Evolutionary conservation across 2,888 invertebrate species (phyloP).

Genomic region (Drymonia ruficornis): DNA sequence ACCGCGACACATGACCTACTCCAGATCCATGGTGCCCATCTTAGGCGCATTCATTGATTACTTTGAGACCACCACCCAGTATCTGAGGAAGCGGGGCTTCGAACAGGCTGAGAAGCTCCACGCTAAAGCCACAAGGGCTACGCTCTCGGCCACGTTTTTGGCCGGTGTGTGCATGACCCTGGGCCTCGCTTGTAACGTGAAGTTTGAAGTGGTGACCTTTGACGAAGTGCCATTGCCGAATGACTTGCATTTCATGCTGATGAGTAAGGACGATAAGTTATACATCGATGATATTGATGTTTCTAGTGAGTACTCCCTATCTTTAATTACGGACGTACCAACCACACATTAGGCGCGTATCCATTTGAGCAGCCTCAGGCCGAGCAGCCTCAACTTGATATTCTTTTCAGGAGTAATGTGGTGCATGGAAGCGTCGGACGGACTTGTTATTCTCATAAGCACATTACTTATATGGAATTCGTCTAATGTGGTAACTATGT

Average conservation of each 20-base stretch:
- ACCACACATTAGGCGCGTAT: no score
- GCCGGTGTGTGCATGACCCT: conserved; percentile 60
- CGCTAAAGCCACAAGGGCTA: conserved; percentile 46
- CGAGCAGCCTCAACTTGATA: no score
- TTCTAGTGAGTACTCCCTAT: conserved; percentile 60
- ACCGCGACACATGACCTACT: conserved; percentile 63
- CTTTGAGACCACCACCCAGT: conserved; percentile 61
- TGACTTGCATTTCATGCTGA: conserved; percentile 70
- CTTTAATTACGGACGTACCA: no score
- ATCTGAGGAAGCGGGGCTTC: conserved; percentile 55
- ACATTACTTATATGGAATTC: conserved; percentile 68
- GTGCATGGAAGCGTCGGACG: conserved; percentile 73
- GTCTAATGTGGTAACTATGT: conserved; percentile 52
- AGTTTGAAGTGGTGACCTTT: conserved; percentile 71
- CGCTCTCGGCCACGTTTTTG: conserved; percentile 62
- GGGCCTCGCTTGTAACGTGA: conserved; percentile 66
- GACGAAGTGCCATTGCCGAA: conserved; percentile 59
- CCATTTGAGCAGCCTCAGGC: no score
- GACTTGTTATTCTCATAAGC: conserved; percentile 62
- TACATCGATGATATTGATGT: conserved; percentile 75
- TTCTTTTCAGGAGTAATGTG: conserved; percentile 64
- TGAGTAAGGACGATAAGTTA: conserved; percentile 70
- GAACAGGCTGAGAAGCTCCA: conserved; percentile 59
- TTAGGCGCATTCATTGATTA: conserved; percentile 72
- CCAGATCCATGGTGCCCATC: conserved; percentile 62